Evolutionary conservation across 2,888 invertebrate genomes (phyloP).

Genomic region (Volucella inflata): DNA sequence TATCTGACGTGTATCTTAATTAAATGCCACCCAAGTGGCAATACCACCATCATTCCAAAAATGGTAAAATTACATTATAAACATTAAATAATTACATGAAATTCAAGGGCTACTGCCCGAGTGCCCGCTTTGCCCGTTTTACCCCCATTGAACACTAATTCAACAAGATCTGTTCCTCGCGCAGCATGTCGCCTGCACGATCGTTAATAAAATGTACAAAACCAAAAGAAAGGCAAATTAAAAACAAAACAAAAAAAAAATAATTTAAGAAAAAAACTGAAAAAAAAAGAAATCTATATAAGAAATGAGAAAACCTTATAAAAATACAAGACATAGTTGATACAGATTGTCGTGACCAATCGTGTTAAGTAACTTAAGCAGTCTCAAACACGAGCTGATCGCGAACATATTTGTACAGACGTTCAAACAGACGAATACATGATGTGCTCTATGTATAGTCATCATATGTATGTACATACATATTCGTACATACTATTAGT

Average conservation of each 20-base stretch:
- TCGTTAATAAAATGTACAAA: slow-evolving; percentile 67
- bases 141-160: slow-evolving; percentile 57
- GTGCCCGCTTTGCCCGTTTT: slow-evolving; percentile 11
- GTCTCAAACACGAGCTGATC: slow-evolving; percentile 55
- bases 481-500: neutral
- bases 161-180: slow-evolving; percentile 67
- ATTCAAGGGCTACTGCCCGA: slow-evolving; percentile 69
- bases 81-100: slow-evolving; percentile 77
- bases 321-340: slow-evolving; percentile 61
- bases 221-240: slow-evolving; percentile 16
- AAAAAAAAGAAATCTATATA: slow-evolving; percentile 22
- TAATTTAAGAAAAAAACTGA: slow-evolving; percentile 5
- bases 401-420: neutral
- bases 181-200: slow-evolving; percentile 71
- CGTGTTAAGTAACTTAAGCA: slow-evolving; percentile 69
- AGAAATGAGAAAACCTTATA: slow-evolving; percentile 34
- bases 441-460: no score
- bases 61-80: slow-evolving; percentile 77
- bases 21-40: slow-evolving; percentile 77
- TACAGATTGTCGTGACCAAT: slow-evolving; percentile 70
- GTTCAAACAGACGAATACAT: neutral
- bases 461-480: slow-evolving; percentile 5
- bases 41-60: slow-evolving; percentile 75
- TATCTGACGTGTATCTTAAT: slow-evolving; percentile 77
- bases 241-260: slow-evolving; percentile 27